Base-by-base conservation (phyloP, 1,140 invertebrate species). In the Ctenoplectra terminalis region DNA sequence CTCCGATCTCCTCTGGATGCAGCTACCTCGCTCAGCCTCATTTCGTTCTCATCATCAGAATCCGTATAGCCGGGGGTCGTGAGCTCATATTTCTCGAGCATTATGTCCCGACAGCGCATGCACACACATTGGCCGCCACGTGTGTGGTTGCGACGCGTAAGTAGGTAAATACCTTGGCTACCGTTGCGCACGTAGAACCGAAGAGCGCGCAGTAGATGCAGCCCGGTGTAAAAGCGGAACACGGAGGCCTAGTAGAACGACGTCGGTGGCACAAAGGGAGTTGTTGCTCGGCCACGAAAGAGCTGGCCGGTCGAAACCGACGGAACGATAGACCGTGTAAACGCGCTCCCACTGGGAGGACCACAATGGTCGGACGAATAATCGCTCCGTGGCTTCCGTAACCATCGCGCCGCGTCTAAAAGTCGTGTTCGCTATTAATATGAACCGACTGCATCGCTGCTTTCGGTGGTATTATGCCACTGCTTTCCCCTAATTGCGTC, bases 81-180 rank as follows among this genome's bases (percentile, higher is more conserved):
- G 90, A 90, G 90, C 90, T 88, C 90, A 90, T 90, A 91, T 91
- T 90, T 92, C 90, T 90, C 87, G 83, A 87, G 87, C 84, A 90
- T 90, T 91, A 89, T 89, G 86, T 85, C 88, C 66, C 60, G 86
- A 87, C 84, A 82, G 84, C 84, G 84, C 78, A 80, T 83, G 86
- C 86, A 80, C 87, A 88, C 85, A 86, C 83, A 76, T 85, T 76
- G 80, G 46, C 31, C 81, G 83, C 88, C 86, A 54, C 80, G 83
- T 85, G 80, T 87, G 79, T 74, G 79, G 71, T 40, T 84, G 76
- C 46, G 82, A 72, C 77, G 58, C 73, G 70, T 84, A 87, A 84
- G 86, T 84, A 84, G 86, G 86, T 84, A 88, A 84, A 84, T 82
- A 84, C 78, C 76, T 63, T 23, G 82, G 71, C 82, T 87, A 85